phyloP scores from a whole-genome alignment of 1,140 invertebrate genomes.

The Leptinotarsa undecemlineata region DNA sequence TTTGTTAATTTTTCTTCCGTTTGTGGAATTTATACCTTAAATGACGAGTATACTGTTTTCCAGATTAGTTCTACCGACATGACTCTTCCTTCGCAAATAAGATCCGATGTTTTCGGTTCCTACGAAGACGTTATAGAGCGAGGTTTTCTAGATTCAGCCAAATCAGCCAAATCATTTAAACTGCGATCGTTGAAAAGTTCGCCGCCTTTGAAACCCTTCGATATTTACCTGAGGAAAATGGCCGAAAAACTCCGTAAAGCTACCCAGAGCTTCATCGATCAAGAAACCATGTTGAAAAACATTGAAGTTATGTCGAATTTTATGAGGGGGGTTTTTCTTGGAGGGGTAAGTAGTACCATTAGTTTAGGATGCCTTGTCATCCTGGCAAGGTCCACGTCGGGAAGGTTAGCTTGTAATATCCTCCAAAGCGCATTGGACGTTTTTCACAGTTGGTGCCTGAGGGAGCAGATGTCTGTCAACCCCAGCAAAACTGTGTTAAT shows the following conservation, averaged over 20 bases:
- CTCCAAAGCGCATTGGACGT: too few species aligned
- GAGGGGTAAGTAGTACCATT: conserved; percentile 35
- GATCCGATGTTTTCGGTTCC: conserved; percentile 14
- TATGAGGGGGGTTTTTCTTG: conserved; percentile 35
- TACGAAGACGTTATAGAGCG: conserved; percentile 40
- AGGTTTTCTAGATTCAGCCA: conserved; percentile 23
- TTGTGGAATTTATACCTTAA: background rate
- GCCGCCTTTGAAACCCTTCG: conserved; percentile 32
- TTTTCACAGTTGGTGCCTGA: too few species aligned
- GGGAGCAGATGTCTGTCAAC: too few species aligned
- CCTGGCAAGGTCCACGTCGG: too few species aligned
- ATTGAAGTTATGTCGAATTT: conserved; percentile 38
- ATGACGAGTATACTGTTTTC: background rate
- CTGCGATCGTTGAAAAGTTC: background rate
- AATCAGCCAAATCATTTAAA: background rate
- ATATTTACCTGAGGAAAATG: conserved; percentile 37
- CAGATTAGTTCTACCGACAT: conserved; percentile 27
- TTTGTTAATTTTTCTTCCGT: too few species aligned
- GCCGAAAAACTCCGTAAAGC: conserved; percentile 36
- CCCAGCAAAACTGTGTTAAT: too few species aligned
- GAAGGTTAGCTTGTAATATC: too few species aligned
- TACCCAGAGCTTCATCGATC: conserved; percentile 23
- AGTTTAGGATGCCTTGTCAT: too few species aligned
- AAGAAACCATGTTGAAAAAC: conserved; percentile 32
- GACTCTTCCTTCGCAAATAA: conserved; percentile 29